These are phyloP conservation scores for Geotrypetes seraphini DNA, from an alignment of 2,797 vertebrate species.

Conservation along the genomic window DNA sequence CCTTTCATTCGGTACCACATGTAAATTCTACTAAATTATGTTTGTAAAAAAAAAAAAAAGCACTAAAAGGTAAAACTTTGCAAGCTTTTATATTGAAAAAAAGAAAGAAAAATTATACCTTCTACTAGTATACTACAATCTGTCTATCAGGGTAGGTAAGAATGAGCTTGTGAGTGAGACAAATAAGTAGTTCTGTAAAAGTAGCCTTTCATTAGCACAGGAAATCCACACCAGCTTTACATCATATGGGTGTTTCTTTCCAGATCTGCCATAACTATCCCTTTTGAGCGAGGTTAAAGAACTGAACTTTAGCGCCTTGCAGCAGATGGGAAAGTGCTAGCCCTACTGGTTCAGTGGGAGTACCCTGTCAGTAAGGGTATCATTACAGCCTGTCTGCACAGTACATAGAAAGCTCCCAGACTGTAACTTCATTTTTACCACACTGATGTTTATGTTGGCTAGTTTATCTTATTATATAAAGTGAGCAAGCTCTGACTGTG, in stretches of 20 bases:
- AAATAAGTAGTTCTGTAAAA: not conserved
- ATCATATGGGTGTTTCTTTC: not conserved
- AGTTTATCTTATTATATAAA: constrained; percentile 34
- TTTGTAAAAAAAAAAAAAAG: not conserved
- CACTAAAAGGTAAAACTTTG: not conserved
- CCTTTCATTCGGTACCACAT: not conserved
- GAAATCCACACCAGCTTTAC: constrained; percentile 2
- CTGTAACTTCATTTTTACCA: constrained; percentile 25
- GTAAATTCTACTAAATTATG: not conserved
- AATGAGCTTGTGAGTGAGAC: not conserved
- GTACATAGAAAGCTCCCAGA: constrained; percentile 25
- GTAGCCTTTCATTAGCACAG: constrained; percentile 15
- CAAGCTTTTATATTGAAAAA: not conserved
- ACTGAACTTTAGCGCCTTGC: not conserved
- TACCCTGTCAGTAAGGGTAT: constrained; percentile 3
- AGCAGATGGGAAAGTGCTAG: not conserved
- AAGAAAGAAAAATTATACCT: too few relatives aligned
- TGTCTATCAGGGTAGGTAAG: not conserved
- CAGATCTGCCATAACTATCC: constrained; percentile 1
- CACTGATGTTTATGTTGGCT: constrained; percentile 45
- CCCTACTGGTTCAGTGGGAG: not conserved
- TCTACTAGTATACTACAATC: too few relatives aligned
- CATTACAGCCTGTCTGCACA: constrained; percentile 8
- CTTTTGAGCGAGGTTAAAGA: not conserved
- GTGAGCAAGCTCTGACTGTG: too few relatives aligned